Evolutionary conservation across 2,113 vertebrate genomes (phyloP), one percentile per base, ranked within the genome.

Genomic region (Cavia aperea): DNA sequence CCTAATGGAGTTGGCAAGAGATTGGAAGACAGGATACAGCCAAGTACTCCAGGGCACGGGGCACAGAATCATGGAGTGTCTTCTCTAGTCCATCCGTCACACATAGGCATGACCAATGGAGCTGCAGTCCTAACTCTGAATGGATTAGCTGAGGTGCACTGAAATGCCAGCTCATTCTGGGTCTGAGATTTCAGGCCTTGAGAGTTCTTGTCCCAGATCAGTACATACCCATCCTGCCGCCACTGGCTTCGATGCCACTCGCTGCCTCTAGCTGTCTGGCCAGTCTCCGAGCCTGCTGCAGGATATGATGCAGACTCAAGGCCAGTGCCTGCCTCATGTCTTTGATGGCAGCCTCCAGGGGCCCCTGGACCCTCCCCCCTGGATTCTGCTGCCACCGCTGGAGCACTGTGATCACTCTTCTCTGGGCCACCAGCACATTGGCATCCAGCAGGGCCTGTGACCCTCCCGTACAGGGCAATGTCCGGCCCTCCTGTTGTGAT

Each of bases 391-490:
- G 97, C 33, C 87, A 95, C n/a, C 16, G 39, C 70, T 0, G 77
- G 46, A 97, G 91, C 21, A 54, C 78, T 11, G 62, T 12, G 18
- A 91, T 87, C 86, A 95, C 91, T 60, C 24, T 84, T 3, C n/a
- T 96, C 96, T 98, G 98, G 3, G 97, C 94, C 3, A 94, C 36
- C 92, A 98, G 95, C 90, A 98, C 96, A 84, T 97, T 98, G 93
- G 96, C 93, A 43, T 99, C 98, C 84, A 99, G 93, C 70, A 98
- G 95, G 0, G 97, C 94, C 96, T 98, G 98, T 60, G 97, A 95
- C 68, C 98, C 98, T 84, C 98, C 98, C 6, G 92, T 72, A 23
- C 97, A 97, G 36, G 98, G 98, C 49, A 98, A 81, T 79, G 97
- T 89, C 85, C 95, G 94, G 0, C 97, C 98, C 2, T 97, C 97